These are phyloP conservation scores for Shargacucullia verbasci DNA, from an alignment of 2,888 invertebrate species.

Conservation along the genomic window DNA sequence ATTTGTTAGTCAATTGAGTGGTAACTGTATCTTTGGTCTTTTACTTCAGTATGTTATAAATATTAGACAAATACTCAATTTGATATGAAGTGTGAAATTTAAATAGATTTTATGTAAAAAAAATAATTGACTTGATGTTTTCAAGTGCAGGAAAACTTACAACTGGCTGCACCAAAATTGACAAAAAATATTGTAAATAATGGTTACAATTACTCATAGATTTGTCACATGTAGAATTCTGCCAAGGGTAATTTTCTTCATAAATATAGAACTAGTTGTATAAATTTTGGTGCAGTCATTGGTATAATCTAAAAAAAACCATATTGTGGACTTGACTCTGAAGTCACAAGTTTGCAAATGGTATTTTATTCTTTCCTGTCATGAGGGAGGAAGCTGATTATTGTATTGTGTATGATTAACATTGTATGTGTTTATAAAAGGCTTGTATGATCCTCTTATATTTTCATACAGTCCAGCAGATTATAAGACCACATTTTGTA, in stretches of 20 bases:
- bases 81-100: constrained; percentile 62
- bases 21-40: constrained; percentile 62
- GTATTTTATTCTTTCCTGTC: constrained; percentile 14
- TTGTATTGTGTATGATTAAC: constrained; percentile 33
- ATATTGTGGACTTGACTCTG: constrained; percentile 16
- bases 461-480: constrained; percentile 41
- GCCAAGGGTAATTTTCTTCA: constrained; percentile 8
- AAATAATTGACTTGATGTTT: too few species aligned
- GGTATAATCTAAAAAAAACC: constrained; percentile 24
- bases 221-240: constrained; percentile 20
- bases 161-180: constrained; percentile 46
- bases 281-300: constrained; percentile 50
- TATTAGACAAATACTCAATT: constrained; percentile 72
- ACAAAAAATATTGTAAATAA: constrained; percentile 34
- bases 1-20: constrained; percentile 72
- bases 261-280: constrained; percentile 7
- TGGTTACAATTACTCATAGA: constrained; percentile 18
- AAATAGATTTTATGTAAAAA: constrained; percentile 38
- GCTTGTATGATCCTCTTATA: constrained; percentile 35
- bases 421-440: constrained; percentile 28
- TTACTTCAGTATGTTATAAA: constrained; percentile 57
- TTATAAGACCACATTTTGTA: constrained; percentile 50
- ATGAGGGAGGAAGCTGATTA: constrained; percentile 21
- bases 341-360: constrained; percentile 33
- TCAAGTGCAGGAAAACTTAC: constrained; percentile 7